Evolutionary conservation across 2,113 vertebrate genomes (phyloP).

Genomic region (Sceloporus undulatus): DNA sequence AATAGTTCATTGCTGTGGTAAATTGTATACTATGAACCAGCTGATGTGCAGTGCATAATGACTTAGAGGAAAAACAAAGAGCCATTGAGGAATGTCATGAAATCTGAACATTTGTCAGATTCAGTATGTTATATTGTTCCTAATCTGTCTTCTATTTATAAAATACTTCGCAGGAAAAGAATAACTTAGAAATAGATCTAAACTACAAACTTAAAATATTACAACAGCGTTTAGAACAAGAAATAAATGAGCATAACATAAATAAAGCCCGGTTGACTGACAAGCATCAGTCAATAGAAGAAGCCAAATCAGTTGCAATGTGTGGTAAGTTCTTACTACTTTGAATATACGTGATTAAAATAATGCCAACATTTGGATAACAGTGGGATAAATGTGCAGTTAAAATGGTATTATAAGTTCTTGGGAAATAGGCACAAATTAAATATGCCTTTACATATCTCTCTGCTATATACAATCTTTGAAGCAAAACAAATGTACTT

Average conservation of each 20-base stretch:
- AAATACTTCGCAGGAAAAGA: conserved; percentile 89
- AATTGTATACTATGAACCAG: neutral
- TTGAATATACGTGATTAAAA: conserved; percentile 3
- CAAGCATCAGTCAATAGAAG: conserved; percentile 97
- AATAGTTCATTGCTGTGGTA: neutral
- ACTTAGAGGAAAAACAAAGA: neutral
- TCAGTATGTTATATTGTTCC: neutral
- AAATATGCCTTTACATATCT: neutral
- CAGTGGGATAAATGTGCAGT: neutral
- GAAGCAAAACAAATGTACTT: neutral
- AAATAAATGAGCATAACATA: conserved; percentile 92
- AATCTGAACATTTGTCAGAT: neutral
- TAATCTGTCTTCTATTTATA: conserved; percentile 10
- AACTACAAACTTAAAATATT: conserved; percentile 96
- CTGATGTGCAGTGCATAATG: neutral
- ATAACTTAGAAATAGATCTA: conserved; percentile 96
- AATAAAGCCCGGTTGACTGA: conserved; percentile 94
- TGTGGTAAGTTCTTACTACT: conserved; percentile 83
- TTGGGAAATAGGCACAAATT: neutral
- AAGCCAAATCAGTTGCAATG: conserved; percentile 95
- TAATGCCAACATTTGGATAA: conserved; percentile 2
- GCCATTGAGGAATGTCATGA: neutral
- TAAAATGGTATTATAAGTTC: neutral
- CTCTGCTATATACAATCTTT: neutral
- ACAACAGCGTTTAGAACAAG: conserved; percentile 95